phyloP scores from a whole-genome alignment of 2,888 invertebrate species.

The Eulithis testata region DNA sequence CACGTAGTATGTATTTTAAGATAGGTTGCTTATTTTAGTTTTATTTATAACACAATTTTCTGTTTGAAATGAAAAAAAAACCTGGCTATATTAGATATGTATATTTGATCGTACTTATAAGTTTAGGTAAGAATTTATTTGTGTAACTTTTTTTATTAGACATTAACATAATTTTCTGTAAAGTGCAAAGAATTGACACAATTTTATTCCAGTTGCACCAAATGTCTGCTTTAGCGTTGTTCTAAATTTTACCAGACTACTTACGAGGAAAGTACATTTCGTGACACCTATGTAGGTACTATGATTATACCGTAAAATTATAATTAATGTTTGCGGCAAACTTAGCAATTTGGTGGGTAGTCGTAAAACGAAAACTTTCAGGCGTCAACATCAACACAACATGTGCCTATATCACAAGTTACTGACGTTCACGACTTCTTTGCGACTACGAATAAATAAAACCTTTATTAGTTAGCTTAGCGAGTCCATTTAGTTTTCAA shows the following conservation, averaged over 20 bases:
- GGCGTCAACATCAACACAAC: conserved; percentile 35
- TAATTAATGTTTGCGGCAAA: conserved; percentile 54
- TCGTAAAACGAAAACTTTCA: conserved; percentile 52
- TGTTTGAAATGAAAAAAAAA: no score
- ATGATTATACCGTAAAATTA: conserved; percentile 47
- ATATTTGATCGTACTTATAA: no score
- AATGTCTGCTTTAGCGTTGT: not conserved
- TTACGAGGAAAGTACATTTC: not conserved
- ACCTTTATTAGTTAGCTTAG: no score
- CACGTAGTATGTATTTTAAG: no score
- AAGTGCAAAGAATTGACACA: not conserved
- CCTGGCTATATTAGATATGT: no score
- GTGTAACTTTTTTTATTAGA: no score
- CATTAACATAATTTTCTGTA: no score
- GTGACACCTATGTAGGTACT: conserved; percentile 22
- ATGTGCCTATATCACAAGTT: conserved; percentile 15
- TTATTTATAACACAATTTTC: no score
- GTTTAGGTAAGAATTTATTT: no score
- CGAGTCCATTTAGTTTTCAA: not conserved
- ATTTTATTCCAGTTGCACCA: not conserved
- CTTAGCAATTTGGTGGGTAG: conserved; percentile 53
- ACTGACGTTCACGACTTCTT: not conserved
- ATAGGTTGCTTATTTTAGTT: no score
- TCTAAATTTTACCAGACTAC: not conserved
- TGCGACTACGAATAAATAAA: not conserved